phyloP scores from a whole-genome alignment of 2,797 vertebrate genomes.

The Zalophus californianus region DNA sequence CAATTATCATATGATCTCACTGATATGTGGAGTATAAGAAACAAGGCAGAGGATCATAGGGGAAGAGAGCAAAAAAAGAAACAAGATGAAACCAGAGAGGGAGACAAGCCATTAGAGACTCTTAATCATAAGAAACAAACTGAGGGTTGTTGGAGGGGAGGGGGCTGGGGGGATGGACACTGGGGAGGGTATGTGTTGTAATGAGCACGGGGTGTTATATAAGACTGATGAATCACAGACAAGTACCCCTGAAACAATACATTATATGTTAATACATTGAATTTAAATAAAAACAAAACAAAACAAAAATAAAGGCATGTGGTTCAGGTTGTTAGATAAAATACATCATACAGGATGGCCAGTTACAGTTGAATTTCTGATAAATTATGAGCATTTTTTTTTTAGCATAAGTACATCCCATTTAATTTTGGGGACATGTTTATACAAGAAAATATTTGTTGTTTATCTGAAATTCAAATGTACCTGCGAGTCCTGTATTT shows the following conservation, averaged over 20 bases:
- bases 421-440: not conserved
- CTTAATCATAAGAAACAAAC: too few species aligned
- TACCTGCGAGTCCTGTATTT: not conserved
- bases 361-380: constrained; percentile 26
- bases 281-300: too few species aligned
- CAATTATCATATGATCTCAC: not conserved
- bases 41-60: not conserved
- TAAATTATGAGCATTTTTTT: not conserved
- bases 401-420: not conserved
- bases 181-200: too few species aligned
- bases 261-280: too few species aligned
- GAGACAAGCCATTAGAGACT: too few species aligned
- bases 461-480: constrained; percentile 12
- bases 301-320: not conserved
- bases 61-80: not conserved
- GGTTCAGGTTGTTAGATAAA: not conserved
- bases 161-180: too few species aligned
- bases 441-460: not conserved
- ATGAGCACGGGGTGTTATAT: too few species aligned
- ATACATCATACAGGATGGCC: not conserved
- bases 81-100: not conserved
- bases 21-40: not conserved
- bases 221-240: too few species aligned
- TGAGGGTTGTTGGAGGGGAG: too few species aligned
- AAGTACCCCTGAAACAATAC: too few species aligned